Percentiles rank a stretch among this genome's conserved stretches.
These are phyloP conservation scores for Cybosia mesomella DNA, from an alignment of 2,888 invertebrate species.

Conservation along the genomic window DNA sequence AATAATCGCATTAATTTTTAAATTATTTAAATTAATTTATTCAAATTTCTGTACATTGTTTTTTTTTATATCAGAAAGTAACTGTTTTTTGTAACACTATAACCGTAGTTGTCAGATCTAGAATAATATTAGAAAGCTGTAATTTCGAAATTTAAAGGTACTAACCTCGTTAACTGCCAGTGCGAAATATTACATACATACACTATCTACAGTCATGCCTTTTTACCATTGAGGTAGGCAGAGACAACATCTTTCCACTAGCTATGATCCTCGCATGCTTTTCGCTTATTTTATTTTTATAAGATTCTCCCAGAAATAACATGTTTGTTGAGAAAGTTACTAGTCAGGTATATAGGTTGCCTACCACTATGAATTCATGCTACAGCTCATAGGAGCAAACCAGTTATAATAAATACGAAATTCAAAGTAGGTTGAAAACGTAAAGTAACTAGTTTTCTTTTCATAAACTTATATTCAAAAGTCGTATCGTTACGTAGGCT, in stretches of 20 bases:
- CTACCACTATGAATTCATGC: too few relatives aligned
- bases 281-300: not conserved
- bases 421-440: too few relatives aligned
- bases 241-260: not conserved
- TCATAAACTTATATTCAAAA: too few relatives aligned
- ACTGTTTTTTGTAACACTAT: not conserved
- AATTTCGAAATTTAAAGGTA: not conserved
- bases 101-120: not conserved
- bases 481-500: too few relatives aligned
- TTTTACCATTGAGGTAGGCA: not conserved
- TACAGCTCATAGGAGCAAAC: too few relatives aligned
- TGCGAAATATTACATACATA: not conserved
- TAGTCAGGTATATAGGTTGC: too few relatives aligned
- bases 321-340: too few relatives aligned
- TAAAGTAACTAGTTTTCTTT: too few relatives aligned
- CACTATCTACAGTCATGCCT: not conserved
- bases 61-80: not conserved
- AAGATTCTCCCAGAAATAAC: too few relatives aligned
- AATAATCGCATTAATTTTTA: slow-evolving; percentile 1
- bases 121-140: not conserved
- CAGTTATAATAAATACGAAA: too few relatives aligned
- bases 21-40: not conserved
- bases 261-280: not conserved
- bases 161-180: not conserved
- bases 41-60: not conserved